Evolutionary conservation across 2,888 invertebrate species (phyloP).

Genomic region (Sceliomorpha sp.): DNA sequence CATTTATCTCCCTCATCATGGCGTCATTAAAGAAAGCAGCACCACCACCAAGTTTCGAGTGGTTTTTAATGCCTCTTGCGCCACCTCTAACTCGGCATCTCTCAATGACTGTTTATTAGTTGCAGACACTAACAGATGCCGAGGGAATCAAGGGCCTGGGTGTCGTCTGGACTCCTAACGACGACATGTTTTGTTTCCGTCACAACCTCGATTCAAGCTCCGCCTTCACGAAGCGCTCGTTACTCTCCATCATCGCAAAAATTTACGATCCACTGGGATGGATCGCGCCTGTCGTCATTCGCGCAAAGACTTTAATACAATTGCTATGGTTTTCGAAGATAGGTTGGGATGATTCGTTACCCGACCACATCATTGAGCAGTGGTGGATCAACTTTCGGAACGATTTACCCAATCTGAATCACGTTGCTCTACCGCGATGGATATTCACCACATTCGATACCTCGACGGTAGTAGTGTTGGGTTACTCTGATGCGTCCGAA

Average conservation of each 20-base stretch:
- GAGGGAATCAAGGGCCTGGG: no score
- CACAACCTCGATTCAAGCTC: no score
- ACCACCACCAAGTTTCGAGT: background rate
- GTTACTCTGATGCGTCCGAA: conserved; percentile 17
- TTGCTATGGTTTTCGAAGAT: background rate
- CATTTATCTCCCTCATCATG: conserved; percentile 1
- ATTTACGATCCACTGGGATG: conserved; percentile 14
- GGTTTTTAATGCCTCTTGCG: conserved; percentile 4
- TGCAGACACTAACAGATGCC: no score
- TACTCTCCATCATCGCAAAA: conserved; percentile 1
- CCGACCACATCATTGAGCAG: no score
- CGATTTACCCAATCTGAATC: no score
- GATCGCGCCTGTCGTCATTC: background rate
- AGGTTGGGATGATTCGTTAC: background rate
- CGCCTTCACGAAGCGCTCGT: conserved; percentile 1
- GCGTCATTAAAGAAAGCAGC: background rate
- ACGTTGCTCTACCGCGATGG: conserved; percentile 16
- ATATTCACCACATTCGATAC: background rate
- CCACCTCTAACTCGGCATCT: no score
- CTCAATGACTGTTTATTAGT: no score
- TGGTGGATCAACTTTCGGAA: no score
- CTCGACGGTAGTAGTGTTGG: background rate
- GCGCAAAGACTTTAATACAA: conserved; percentile 1
- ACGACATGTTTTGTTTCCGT: no score
- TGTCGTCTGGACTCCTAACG: no score